Evolutionary conservation across 2,113 vertebrate species (phyloP).

Genomic region (Sclerurus mexicanus): DNA sequence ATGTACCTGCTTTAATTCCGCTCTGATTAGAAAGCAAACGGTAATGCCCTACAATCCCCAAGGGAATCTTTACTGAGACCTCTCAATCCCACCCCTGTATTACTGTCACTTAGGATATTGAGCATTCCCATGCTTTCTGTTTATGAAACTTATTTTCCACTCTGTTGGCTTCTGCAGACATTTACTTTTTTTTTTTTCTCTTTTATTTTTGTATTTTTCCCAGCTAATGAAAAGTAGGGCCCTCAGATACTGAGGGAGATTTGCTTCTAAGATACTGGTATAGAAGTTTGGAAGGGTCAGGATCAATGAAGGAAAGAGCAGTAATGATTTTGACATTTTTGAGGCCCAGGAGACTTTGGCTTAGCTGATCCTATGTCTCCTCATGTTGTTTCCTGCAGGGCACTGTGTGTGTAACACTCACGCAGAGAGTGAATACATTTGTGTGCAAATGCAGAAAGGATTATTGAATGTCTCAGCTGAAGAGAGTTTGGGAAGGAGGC

Average conservation of each 20-base stretch:
- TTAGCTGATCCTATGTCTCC: background rate
- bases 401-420: background rate
- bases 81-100: background rate
- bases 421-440: background rate
- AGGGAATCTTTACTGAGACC: background rate
- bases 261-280: background rate
- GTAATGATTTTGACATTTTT: background rate
- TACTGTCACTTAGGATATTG: background rate
- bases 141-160: constrained; percentile 36
- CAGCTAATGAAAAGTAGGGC: background rate
- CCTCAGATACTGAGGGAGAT: background rate
- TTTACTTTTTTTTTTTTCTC: background rate
- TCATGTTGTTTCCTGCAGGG: background rate
- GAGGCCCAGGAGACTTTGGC: background rate
- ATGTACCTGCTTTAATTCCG: background rate
- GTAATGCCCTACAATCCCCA: background rate
- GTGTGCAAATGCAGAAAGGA: background rate
- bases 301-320: background rate
- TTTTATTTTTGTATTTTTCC: background rate
- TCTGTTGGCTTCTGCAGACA: background rate
- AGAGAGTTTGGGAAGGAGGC: background rate
- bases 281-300: background rate
- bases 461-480: background rate
- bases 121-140: constrained; percentile 50
- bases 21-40: constrained; percentile 29